Percentiles rank a stretch among this genome's conserved stretches.
Conservation (phyloP, 2,113 vertebrate genomes). For the Callaeas wilsoni region DNA sequence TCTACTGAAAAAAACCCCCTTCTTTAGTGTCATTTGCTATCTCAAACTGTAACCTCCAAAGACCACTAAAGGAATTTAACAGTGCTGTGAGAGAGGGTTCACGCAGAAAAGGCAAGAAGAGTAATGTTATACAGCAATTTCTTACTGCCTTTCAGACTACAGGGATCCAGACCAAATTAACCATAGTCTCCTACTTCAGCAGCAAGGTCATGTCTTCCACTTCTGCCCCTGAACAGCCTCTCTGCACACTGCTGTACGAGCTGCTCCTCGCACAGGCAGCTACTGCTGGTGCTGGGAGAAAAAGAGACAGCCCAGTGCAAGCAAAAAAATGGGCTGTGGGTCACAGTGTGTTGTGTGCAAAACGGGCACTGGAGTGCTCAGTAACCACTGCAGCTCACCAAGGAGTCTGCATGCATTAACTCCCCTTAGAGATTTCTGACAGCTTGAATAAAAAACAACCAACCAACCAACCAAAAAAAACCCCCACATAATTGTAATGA, state of each 20-base stretch:
- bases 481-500: background rate
- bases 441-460: background rate
- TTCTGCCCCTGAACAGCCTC: background rate
- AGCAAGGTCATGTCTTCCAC: background rate
- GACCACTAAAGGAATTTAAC: background rate
- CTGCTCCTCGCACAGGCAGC: background rate
- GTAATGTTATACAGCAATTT: background rate
- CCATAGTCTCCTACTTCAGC: background rate
- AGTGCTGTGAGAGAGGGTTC: background rate
- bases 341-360: background rate
- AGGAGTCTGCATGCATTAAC: background rate
- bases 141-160: background rate
- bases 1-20: background rate
- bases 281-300: background rate
- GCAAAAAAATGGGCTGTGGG: background rate
- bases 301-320: background rate
- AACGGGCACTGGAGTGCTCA: background rate
- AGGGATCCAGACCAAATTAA: background rate
- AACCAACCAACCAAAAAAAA: too few species aligned
- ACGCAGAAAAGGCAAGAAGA: background rate
- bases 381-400: background rate
- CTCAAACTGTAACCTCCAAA: background rate
- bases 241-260: background rate
- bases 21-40: background rate
- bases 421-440: background rate